Evolutionary conservation across 2,113 vertebrate species (phyloP), one percentile per base, ranked within the genome.

Genomic region (Tupaia chinensis): DNA sequence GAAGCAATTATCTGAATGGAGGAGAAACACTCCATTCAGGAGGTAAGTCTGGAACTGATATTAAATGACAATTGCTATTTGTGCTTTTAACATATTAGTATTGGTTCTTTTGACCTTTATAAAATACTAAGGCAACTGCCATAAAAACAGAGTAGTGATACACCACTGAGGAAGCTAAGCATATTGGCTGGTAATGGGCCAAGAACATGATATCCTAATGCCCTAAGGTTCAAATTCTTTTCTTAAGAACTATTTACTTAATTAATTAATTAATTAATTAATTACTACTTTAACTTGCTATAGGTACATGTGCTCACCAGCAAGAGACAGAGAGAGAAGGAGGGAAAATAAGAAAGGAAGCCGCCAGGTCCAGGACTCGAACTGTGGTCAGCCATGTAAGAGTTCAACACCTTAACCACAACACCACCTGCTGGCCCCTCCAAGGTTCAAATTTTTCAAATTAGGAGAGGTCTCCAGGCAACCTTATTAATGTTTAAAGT

Each of bases 101-200:
- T 85, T 58, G 13, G 11, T 78, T 93, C 84, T 72, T 95, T 56
- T 54, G 61, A 65, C 69, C 32, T 29, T 69, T 83, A 7, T 61
- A 87, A 95, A 95, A 83, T 84, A 65, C 15, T 87, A 73, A 87
- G 27, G 53, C 54, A 90, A 54, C 70, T 95, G 63, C 25, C 63
- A 60, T 44, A 87, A 58, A 95, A 77, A 86, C 93, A 68, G 0
- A 95, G 27, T 10, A 61, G 74, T 72, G 32, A 68, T 3, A 65
- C 70, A 34, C 32, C 74, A 44, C 9, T 79, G 8, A 96, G 44
- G 34, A 85, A 86, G 60, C 25, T 61, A 82, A 60, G 56, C 9
- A 16, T 9, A 27, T 32, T 3, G 9, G 60, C 13, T 34, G 54
- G 29, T 60, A 53, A 20, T 10, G 8, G 61, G n/a, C 25, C 17